These are phyloP conservation scores for Macrophya alboannulata DNA, from an alignment of 2,888 invertebrate genomes.

Conservation along the genomic window DNA sequence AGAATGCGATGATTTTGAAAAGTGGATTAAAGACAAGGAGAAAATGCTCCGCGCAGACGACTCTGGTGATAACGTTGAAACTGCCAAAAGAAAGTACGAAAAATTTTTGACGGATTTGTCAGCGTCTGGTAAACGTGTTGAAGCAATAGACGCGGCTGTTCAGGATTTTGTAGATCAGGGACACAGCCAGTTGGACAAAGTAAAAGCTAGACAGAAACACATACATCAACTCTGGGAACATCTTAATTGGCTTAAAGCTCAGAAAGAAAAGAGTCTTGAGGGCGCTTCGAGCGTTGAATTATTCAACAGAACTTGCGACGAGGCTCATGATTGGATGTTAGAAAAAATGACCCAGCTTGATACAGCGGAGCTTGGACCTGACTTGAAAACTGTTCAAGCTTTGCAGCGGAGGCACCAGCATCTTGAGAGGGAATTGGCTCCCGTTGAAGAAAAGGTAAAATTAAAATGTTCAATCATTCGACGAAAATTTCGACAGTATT, in stretches of 20 bases:
- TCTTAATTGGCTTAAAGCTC: constrained; percentile 91
- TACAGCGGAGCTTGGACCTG: constrained; percentile 89
- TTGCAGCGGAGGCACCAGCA: constrained; percentile 95
- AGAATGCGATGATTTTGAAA: constrained; percentile 98
- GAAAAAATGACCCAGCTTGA: constrained; percentile 97
- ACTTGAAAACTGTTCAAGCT: constrained; percentile 95
- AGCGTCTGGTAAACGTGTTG: constrained; percentile 95
- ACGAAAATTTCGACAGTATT: too few species aligned
- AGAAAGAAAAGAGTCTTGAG: constrained; percentile 95
- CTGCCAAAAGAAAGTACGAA: constrained; percentile 97
- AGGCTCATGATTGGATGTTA: constrained; percentile 98
- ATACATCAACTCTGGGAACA: constrained; percentile 95
- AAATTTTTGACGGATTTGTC: constrained; percentile 97
- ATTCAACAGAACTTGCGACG: constrained; percentile 97
- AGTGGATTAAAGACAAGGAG: constrained; percentile 98
- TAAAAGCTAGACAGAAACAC: constrained; percentile 89
- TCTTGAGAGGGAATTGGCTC: constrained; percentile 96
- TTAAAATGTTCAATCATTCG: neutral
- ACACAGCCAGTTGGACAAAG: constrained; percentile 93
- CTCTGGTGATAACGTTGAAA: constrained; percentile 93
- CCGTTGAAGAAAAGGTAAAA: constrained; percentile 96
- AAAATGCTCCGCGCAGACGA: constrained; percentile 92
- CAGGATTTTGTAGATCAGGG: constrained; percentile 91
- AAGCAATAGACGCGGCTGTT: constrained; percentile 93
- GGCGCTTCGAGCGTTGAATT: constrained; percentile 97